Evolutionary conservation across 2,113 vertebrate species (phyloP).

Genomic region (Daboia siamensis): DNA sequence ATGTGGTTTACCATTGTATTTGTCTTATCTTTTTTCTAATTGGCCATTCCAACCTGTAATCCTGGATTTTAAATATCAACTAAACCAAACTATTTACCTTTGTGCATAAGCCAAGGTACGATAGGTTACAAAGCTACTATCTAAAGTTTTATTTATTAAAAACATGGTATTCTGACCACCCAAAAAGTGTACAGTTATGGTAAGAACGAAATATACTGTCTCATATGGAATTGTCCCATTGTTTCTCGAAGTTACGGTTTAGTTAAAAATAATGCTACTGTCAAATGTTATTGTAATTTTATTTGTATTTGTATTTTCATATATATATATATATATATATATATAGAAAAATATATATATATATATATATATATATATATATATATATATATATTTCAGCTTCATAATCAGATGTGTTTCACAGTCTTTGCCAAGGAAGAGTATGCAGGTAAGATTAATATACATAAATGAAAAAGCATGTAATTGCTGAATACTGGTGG

Average conservation of each 20-base stretch:
- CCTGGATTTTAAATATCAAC: neutral
- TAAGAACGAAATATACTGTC: neutral
- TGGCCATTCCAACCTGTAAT: neutral
- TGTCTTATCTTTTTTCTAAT: neutral
- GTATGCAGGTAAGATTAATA: neutral
- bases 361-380: too few species aligned
- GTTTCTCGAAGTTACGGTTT: neutral
- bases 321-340: too few species aligned
- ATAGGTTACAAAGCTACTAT: neutral
- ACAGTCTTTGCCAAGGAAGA: accelerated
- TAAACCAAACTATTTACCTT: neutral
- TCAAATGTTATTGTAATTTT: neutral
- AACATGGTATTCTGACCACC: neutral
- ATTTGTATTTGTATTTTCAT: neutral
- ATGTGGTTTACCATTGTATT: neutral
- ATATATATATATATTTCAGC: accelerated
- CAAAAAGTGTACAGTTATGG: neutral
- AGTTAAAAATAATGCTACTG: constrained; percentile 4
- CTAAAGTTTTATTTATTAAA: neutral
- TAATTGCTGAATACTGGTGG: neutral
- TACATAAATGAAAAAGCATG: constrained; percentile 17
- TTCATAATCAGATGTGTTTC: constrained; percentile 4
- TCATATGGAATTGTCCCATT: neutral
- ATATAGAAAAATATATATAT: too few species aligned
- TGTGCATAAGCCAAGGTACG: neutral